Evolutionary conservation across 2,888 invertebrate species (phyloP).

Genomic region (Bibio marci): DNA sequence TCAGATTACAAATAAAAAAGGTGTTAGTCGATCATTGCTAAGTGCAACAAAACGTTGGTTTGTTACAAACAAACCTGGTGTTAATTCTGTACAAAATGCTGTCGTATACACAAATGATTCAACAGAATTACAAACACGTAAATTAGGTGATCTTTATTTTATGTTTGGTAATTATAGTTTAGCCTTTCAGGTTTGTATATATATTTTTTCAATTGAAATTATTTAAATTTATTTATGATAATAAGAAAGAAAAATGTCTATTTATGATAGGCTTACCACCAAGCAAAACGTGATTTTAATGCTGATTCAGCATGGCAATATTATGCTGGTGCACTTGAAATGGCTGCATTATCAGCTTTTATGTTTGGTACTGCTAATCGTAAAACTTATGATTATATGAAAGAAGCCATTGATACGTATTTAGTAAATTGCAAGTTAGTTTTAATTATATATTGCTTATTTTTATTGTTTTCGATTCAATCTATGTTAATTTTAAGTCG

Average conservation of each 20-base stretch:
- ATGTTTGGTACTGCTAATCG: conserved; percentile 65
- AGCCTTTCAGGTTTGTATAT: conserved; percentile 49
- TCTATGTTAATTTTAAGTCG: no score
- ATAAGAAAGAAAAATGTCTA: not conserved
- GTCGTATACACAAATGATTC: conserved; percentile 72
- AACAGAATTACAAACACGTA: conserved; percentile 80
- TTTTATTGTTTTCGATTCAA: no score
- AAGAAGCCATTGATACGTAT: conserved; percentile 85
- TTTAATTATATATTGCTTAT: conserved; percentile 2
- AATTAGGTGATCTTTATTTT: conserved; percentile 89
- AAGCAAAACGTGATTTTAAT: conserved; percentile 93
- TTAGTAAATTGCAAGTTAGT: conserved; percentile 71
- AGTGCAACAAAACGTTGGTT: conserved; percentile 95
- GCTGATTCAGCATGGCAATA: conserved; percentile 95
- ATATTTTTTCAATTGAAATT: not conserved
- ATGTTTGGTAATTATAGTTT: conserved; percentile 86
- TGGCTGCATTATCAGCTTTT: conserved; percentile 86
- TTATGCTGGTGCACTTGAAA: conserved; percentile 90
- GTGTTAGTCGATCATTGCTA: conserved; percentile 79
- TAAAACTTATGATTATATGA: conserved; percentile 81
- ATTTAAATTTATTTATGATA: no score
- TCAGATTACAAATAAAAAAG: conserved; percentile 69
- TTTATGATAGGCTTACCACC: conserved; percentile 72
- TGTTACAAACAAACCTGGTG: conserved; percentile 72
- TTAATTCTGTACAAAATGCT: conserved; percentile 49